Base-by-base conservation (phyloP, 2,888 invertebrate species). In the Pseudoips prasinana region DNA sequence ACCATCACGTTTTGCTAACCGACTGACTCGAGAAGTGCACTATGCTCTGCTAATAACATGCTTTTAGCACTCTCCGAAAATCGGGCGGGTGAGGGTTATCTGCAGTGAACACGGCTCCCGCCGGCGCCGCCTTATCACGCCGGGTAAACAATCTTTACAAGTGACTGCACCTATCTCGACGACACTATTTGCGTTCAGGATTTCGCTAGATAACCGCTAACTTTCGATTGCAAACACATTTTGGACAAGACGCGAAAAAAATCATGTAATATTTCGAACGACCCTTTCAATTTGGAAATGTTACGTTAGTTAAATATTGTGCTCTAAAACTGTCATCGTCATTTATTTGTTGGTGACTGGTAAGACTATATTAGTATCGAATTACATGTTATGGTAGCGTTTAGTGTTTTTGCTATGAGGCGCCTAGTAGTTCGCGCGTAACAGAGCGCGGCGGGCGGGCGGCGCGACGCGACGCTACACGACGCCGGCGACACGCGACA, bases 81-180 rank as follows among this genome's bases (percentile, higher is more conserved):
- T 75, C 39, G 59, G 52, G 58, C 64, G 67, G 62, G 59, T 71
- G 66, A 48, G 61, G 52, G 73, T 79, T 84, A 83, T 84, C 83
- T 64, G 66, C 46, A 38, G 39, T 31, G 70, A n/a, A n/a, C 64
- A 60, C 60, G 66, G 71, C 68, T 66, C 74, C 71, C 72, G 80
- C 74, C 76, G 87, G 86, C 87, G 87, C 87, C 87, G 73, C 70
- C 76, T 87, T 87, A 87, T 88, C 87, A 73, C 34, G 39, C 29
- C 69, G 51, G 64, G 82, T 75, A 86, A 87, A 86, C 85, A 87
- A 60, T 72, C 72, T 58, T 73, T 75, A 79, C 80, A 75, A 84
- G 77, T 78, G 73, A 80, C 72, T 81, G 75, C 61, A 60, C 82
- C 64, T 78, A 75, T 76, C 73, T 62, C 55, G 46, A 60, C 50